Conservation (phyloP, 1,140 invertebrate species). For the Bombus balteatus region DNA sequence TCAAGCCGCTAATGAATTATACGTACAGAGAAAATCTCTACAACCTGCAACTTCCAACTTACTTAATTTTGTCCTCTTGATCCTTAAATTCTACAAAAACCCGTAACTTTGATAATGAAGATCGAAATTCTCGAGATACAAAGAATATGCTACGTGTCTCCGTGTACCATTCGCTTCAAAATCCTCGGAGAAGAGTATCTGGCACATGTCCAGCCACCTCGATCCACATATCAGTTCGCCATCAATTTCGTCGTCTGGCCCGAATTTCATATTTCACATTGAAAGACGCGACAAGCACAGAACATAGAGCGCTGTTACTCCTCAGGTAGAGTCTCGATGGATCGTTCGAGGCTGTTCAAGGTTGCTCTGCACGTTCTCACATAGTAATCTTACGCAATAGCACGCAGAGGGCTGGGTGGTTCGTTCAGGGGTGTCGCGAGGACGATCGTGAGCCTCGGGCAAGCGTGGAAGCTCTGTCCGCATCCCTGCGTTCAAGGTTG, state of each 20-base stretch:
- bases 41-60: background rate
- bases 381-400: slow-evolving; percentile 62
- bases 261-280: background rate
- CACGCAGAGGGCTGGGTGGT: background rate
- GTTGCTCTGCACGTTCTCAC: slow-evolving; percentile 41
- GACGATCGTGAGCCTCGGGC: background rate
- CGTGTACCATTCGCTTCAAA: background rate
- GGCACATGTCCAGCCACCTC: background rate
- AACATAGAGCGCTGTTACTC: background rate
- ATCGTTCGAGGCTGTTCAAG: slow-evolving; percentile 54
- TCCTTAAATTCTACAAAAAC: background rate
- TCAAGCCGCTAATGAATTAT: background rate
- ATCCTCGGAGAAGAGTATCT: background rate
- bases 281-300: background rate
- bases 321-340: background rate
- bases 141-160: background rate
- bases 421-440: slow-evolving; percentile 1
- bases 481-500: background rate
- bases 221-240: background rate
- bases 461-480: no score
- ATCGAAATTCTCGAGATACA: background rate
- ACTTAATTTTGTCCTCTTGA: no score
- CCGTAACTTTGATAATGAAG: no score
- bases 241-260: background rate
- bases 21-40: background rate